phyloP scores from a whole-genome alignment of 1,140 invertebrate genomes.

The Aplysia californica region DNA sequence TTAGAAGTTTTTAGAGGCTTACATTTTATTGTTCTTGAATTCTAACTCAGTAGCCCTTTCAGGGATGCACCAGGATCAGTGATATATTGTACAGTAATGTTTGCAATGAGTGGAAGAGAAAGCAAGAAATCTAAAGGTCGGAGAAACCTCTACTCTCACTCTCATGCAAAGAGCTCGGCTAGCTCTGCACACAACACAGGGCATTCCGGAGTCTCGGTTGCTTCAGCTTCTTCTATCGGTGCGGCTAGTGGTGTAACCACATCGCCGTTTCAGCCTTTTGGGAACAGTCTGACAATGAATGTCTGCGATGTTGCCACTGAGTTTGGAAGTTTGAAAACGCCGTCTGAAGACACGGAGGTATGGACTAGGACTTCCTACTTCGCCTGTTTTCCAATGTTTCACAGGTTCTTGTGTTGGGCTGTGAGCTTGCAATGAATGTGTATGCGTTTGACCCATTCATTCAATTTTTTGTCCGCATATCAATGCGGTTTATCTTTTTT shows the following conservation, averaged over 20 bases:
- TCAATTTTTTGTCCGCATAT: neutral
- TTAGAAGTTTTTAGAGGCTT: neutral
- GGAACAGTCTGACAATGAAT: constrained; percentile 10
- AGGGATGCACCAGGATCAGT: too few relatives aligned
- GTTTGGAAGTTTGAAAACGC: constrained; percentile 4
- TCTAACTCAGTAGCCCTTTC: too few relatives aligned
- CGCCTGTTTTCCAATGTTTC: too few relatives aligned
- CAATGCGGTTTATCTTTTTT: neutral
- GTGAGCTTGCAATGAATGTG: too few relatives aligned
- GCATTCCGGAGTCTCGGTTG: too few relatives aligned
- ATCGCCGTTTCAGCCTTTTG: constrained; percentile 15
- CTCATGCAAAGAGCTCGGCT: neutral
- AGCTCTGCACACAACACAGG: neutral
- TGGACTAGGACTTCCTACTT: neutral
- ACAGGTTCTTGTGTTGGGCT: too few relatives aligned
- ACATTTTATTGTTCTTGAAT: too few relatives aligned
- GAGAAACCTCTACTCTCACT: constrained; percentile 24
- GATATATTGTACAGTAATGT: neutral
- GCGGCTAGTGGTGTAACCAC: neutral
- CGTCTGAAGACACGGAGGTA: neutral
- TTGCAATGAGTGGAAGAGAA: constrained; percentile 24
- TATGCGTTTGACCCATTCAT: neutral
- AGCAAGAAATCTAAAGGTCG: constrained; percentile 19
- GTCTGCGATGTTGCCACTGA: constrained; percentile 16
- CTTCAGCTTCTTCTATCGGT: neutral